These are phyloP conservation scores for Diuraphis noxia DNA, from an alignment of 1,140 invertebrate species.

Conservation along the genomic window DNA sequence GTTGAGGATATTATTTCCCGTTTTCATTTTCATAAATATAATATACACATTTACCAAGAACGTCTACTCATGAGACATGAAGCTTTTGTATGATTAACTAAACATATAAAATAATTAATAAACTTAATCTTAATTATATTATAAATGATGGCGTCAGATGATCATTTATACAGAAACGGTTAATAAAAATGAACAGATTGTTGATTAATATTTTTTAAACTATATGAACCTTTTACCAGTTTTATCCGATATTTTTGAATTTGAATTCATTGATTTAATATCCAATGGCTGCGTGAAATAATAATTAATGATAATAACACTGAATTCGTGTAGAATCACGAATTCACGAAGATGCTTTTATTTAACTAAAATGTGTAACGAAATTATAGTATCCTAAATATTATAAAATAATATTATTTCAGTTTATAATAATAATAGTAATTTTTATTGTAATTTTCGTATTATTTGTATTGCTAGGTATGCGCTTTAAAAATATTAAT, in stretches of 20 bases:
- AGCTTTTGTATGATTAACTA: not conserved
- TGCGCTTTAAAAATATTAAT: not conserved
- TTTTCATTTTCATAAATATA: not conserved
- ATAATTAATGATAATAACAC: slow-evolving; percentile 10
- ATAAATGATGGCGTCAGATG: not conserved
- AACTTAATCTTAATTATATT: not conserved
- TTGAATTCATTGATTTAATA: not conserved
- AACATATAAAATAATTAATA: not conserved
- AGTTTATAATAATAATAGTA: not conserved
- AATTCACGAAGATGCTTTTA: not conserved
- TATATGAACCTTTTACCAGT: not conserved
- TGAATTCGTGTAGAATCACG: not conserved
- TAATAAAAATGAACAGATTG: not conserved
- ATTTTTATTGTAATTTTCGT: not conserved
- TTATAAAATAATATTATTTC: not conserved
- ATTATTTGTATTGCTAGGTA: not conserved
- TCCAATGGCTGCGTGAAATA: not conserved
- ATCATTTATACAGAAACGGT: not conserved
- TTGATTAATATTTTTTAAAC: not conserved
- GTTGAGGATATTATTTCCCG: not conserved
- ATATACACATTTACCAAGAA: not conserved
- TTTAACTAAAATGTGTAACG: not conserved
- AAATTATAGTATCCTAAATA: not conserved
- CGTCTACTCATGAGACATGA: not conserved
- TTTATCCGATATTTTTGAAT: not conserved